Evolutionary conservation across 2,113 vertebrate genomes (phyloP).

Genomic region (Sakesphorus luctuosus): DNA sequence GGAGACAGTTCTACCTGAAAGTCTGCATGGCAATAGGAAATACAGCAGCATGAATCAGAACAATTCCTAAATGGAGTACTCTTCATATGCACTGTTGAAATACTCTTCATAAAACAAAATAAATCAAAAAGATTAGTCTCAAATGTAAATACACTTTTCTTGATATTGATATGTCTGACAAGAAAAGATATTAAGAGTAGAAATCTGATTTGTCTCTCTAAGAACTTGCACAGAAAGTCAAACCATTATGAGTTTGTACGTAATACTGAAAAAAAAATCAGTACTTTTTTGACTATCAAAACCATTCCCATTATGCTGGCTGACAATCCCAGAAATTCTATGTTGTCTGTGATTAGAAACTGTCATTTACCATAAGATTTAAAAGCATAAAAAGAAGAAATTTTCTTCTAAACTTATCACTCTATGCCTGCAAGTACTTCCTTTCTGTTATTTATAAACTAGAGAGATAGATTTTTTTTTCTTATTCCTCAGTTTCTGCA

Average conservation of each 20-base stretch:
- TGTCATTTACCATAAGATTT: neutral
- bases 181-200: neutral
- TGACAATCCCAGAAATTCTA: neutral
- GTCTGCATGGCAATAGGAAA: neutral
- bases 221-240: neutral
- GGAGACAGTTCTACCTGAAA: neutral
- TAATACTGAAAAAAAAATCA: neutral
- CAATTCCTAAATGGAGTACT: neutral
- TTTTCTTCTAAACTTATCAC: neutral
- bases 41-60: neutral
- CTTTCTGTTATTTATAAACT: neutral
- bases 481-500: neutral
- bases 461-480: neutral
- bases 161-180: neutral
- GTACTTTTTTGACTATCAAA: neutral
- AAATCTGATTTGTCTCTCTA: neutral
- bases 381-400: neutral
- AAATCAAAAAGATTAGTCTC: neutral
- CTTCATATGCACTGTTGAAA: neutral
- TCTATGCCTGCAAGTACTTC: neutral
- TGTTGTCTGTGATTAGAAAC: neutral
- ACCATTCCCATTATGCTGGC: neutral
- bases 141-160: neutral
- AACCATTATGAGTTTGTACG: neutral
- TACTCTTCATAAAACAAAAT: neutral